Conservation (phyloP, 2,113 vertebrate species). For the Hypocryptadius cinnamomeus region DNA sequence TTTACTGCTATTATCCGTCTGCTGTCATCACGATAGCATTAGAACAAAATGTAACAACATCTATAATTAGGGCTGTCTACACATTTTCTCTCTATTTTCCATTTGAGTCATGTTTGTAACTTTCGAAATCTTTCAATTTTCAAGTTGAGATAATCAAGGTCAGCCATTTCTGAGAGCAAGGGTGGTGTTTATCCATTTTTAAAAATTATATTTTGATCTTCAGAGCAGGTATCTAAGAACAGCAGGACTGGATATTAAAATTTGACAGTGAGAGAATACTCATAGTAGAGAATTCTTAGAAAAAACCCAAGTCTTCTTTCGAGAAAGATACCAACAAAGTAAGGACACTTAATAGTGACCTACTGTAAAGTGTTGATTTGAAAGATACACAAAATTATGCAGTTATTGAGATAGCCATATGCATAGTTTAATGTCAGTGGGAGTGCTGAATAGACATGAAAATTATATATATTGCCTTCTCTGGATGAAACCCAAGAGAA, state of each 20-base stretch:
- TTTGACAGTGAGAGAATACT: not conserved
- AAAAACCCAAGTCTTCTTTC: not conserved
- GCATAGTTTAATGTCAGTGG: not conserved
- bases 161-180: not conserved
- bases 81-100: not conserved
- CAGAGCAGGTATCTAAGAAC: not conserved
- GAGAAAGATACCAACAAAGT: not conserved
- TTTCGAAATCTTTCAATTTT: not conserved
- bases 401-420: not conserved
- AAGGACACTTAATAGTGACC: not conserved
- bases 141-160: not conserved
- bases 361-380: not conserved
- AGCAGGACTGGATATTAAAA: not conserved
- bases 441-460: not conserved
- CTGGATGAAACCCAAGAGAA: not conserved
- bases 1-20: slow-evolving; percentile 49
- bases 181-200: not conserved
- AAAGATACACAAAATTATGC: not conserved
- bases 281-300: not conserved
- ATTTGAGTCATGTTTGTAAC: not conserved
- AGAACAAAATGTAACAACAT: not conserved
- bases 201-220: not conserved
- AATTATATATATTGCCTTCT: not conserved
- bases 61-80: slow-evolving; percentile 27
- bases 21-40: not conserved